Evolutionary conservation across 1,140 invertebrate species (phyloP).

Genomic region (Episyrphus balteatus): DNA sequence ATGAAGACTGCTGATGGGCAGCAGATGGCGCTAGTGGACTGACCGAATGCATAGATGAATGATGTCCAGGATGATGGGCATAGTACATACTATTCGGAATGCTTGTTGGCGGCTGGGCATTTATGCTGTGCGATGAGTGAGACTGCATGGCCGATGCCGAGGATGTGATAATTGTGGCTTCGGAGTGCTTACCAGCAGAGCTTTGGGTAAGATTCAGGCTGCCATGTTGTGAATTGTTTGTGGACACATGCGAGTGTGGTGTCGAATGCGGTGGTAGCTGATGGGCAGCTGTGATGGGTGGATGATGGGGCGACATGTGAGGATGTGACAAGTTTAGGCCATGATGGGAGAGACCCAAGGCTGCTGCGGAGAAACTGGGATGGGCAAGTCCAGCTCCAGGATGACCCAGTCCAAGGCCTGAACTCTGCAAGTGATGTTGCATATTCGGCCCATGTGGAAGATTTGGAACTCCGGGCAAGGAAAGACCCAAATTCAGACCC

Average conservation of each 20-base stretch:
- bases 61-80: slow-evolving; percentile 19
- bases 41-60: slow-evolving; percentile 27
- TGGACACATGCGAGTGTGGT: slow-evolving; percentile 1
- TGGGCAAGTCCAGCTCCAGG: slow-evolving; percentile 22
- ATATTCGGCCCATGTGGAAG: slow-evolving; percentile 25
- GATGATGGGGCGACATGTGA: slow-evolving; percentile 33
- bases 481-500: slow-evolving; percentile 29
- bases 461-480: slow-evolving; percentile 11
- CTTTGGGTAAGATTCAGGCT: too few species aligned
- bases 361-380: slow-evolving; percentile 28
- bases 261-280: slow-evolving; percentile 23
- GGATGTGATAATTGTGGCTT: not conserved
- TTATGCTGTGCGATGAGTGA: slow-evolving; percentile 7
- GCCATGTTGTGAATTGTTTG: slow-evolving; percentile 11
- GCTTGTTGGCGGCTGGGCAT: slow-evolving; percentile 17
- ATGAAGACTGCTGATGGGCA: slow-evolving; percentile 21
- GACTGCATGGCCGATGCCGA: not conserved
- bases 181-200: not conserved
- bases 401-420: slow-evolving; percentile 18
- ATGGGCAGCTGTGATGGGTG: slow-evolving; percentile 16
- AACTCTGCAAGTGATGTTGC: slow-evolving; percentile 27
- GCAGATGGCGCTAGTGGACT: slow-evolving; percentile 19
- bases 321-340: slow-evolving; percentile 31
- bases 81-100: slow-evolving; percentile 30
- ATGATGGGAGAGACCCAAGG: slow-evolving; percentile 26